phyloP scores from a whole-genome alignment of 1,140 invertebrate genomes.

The Macrobrachium rosenbergii region DNA sequence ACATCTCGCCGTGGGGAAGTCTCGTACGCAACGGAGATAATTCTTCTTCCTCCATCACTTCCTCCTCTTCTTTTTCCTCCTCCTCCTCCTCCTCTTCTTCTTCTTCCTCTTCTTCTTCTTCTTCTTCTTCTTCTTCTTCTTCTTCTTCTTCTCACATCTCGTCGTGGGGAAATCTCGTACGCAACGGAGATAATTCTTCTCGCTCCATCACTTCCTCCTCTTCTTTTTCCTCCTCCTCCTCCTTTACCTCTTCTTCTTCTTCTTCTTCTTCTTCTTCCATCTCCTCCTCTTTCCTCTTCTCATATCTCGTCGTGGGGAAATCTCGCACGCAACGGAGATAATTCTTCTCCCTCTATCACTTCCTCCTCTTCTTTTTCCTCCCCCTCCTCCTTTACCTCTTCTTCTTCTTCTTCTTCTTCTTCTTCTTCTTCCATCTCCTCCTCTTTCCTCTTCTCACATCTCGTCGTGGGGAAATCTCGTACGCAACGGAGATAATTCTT shows the following conservation, averaged over 20 bases:
- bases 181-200: neutral
- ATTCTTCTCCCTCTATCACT: slow-evolving; percentile 12
- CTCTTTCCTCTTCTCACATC: neutral
- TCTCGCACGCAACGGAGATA: neutral
- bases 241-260: neutral
- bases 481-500: neutral
- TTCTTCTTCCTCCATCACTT: neutral
- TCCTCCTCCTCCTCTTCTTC: neutral
- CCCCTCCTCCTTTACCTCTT: neutral
- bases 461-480: neutral
- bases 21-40: neutral
- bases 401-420: neutral
- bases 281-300: neutral
- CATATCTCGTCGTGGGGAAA: neutral
- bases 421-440: too few relatives aligned
- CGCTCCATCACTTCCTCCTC: neutral
- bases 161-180: neutral
- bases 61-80: neutral
- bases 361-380: neutral
- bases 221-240: neutral
- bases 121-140: neutral
- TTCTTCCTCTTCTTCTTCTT: neutral
- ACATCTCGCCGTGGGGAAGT: neutral
- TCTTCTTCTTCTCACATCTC: neutral
- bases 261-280: neutral